phyloP scores from a whole-genome alignment of 1,140 invertebrate genomes.

The Brachionus angularis region DNA sequence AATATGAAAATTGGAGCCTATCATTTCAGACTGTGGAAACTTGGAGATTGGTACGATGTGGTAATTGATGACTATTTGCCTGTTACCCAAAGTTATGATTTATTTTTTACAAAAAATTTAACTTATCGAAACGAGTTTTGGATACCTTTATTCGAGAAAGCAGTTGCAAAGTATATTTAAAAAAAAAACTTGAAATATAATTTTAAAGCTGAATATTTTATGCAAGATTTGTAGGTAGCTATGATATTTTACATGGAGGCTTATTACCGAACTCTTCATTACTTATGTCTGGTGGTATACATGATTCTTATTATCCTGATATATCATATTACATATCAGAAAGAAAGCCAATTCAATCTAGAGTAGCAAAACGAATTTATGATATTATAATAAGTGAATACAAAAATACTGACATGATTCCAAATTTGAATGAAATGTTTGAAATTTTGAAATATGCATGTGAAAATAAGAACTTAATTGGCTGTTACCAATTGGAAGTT shows the following conservation, averaged over 20 bases:
- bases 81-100: conserved; percentile 52
- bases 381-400: conserved; percentile 18
- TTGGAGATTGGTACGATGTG: conserved; percentile 71
- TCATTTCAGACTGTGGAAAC: conserved; percentile 72
- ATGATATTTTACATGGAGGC: conserved; percentile 27
- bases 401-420: not conserved
- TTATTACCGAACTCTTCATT: conserved; percentile 15
- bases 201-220: not conserved
- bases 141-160: conserved; percentile 40
- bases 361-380: not conserved
- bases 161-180: conserved; percentile 26
- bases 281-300: conserved; percentile 30
- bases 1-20: conserved; percentile 49
- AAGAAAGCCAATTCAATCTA: not conserved
- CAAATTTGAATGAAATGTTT: conserved; percentile 26
- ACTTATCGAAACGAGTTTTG: conserved; percentile 41
- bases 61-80: conserved; percentile 72
- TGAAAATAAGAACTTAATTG: conserved; percentile 22
- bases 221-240: conserved; percentile 39
- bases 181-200: not conserved
- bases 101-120: conserved; percentile 40
- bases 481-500: conserved; percentile 13
- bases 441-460: conserved; percentile 13
- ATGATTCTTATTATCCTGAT: conserved; percentile 25
- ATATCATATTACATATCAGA: not conserved